Evolutionary conservation across 2,888 invertebrate genomes (phyloP), one percentile per base, ranked within the genome.

Genomic region (Scelioninae gen. 2): DNA sequence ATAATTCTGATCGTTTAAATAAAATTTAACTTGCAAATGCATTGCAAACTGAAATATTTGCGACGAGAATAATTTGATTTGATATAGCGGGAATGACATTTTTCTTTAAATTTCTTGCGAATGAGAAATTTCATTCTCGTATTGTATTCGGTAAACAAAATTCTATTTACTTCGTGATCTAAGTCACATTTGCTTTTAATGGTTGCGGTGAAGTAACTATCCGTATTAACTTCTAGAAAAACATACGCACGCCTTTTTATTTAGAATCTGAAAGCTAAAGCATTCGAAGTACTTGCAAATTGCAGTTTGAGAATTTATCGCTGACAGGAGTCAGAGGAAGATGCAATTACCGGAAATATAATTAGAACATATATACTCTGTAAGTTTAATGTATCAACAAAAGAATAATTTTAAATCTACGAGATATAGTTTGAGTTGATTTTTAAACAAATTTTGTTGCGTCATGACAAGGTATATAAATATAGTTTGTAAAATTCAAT

Each of bases 241-340:
- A 19, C 28, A 31, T 31, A 15, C 28, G 31, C 46, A n/a, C 4
- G 15, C 46, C 31, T 16, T 31, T 28, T 33, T 50, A 35, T 50
- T 50, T 18, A 50, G 16, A 50, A 18, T n/a, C 18, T 19, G 35
- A 35, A 50, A 39, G 16, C 39, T 16, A 39, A 57, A 45, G 22
- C 33, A 33, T 45, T 57, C 10, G 57, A 58, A 46, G 39, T 39
- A 50, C 31, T 48, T 46, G 57, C 43, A 68, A 58, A 68, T 53
- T 45, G 50, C 33, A 2, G 50, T 16, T 25, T 58, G 58, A 68
- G 67, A 68, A 68, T 68, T 68, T 68, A 68, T 60, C 39, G 43
- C 68, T 15, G 53, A 68, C 53, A 46, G 45, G 60, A 68, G 52
- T 52, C 19, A 18, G 43, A 35, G 60, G n/a, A n/a, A n/a, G n/a